Evolutionary conservation across 2,797 vertebrate species (phyloP), one percentile per base, ranked within the genome.

Genomic region (Periparus ater): DNA sequence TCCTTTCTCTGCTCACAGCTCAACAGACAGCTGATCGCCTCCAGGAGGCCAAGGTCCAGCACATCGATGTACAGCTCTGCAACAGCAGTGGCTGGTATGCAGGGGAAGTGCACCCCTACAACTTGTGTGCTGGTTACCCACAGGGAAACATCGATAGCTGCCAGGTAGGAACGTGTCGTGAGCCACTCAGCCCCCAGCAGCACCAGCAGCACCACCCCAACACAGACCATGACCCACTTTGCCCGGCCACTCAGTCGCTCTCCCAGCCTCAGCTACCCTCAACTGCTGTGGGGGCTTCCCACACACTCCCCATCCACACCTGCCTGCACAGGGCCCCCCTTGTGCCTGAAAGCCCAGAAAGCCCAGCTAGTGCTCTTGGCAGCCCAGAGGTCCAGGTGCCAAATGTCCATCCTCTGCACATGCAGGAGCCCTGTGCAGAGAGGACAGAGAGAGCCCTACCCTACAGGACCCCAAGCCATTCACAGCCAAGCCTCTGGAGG

Each of bases 111-210:
- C 72, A 75, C 22, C 0, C 29, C 17, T 1, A 61, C 45, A 61
- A 61, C 6, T 8, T 75, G 45, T 75, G 72, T 32, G 57, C 72
- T 61, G 72, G 72, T 8, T 61, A 75, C 8, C 34, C 45, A 10
- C 4, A 61, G 22, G 72, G 72, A 4, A 0, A 0, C 6, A 75
- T 75, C 0, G 72, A 75, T 22, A 8, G 45, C 57, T 75, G 72
- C 57, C 34, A 75, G 72, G 72, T 75, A 61, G 17, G 57, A 50
- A 5, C 3, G 0, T 38, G n/a, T 15, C 71, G 58, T 0, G 10
- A 74, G 17, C 27, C 72, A 7, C 57, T 40, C 34, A 60, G 34
- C 55, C 27, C 27, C 45, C 72, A 48, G 44, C 72, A 60, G 54
- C 71, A 58, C 19, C 18, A 11, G 32, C 26, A 57, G 32, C 32